Evolutionary conservation across 2,888 invertebrate species (phyloP), one percentile per base, ranked within the genome.

Genomic region (Xiphydria camelus): DNA sequence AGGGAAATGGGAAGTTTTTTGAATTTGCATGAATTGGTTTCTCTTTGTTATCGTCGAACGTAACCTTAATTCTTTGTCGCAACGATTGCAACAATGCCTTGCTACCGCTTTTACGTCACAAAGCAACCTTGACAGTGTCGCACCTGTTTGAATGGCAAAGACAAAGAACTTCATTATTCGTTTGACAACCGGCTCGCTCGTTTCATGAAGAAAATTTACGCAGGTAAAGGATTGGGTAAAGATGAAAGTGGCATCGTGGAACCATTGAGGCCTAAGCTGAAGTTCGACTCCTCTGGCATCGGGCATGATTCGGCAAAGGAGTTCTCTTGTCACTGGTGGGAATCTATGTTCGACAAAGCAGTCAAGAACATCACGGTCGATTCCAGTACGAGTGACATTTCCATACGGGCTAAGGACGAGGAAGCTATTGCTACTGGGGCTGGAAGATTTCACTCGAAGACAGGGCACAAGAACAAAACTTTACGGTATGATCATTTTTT

Each of bases 301-400:
- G 94, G 94, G 0, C 87, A 89, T 57, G 85, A 89, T 68, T 78
- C 81, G 2, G 85, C 85, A 0, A 82, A 86, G 4, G 86, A 88
- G 61, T 90, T 87, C 64, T 88, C 86, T 1, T 85, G 88, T 55
- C 87, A 90, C 59, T 94, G 93, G 93, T 92, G 91, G 91, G 87
- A 87, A 51, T 81, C 83, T 6, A 78, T 87, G 5, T 93, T 86
- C 63, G 85, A 92, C 64, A 85, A 85, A 61, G 88, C 90, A 2
- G 82, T 87, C 2, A 80, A 79, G 4, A 88, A 87, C 71, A 80
- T 90, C 4, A 77, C 49, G n/a, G 59, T 73, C 9, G 62, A 66
- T 31, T 41, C 68, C 4, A 37, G 50, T 2, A 41, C 70, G 4
- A 55, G 66, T 7, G 55, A 61, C 7, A 54, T 73, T 37, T 54